These are phyloP conservation scores for Scolopax bukidnonensis DNA, from an alignment of 2,797 vertebrate species.

Conservation along the genomic window DNA sequence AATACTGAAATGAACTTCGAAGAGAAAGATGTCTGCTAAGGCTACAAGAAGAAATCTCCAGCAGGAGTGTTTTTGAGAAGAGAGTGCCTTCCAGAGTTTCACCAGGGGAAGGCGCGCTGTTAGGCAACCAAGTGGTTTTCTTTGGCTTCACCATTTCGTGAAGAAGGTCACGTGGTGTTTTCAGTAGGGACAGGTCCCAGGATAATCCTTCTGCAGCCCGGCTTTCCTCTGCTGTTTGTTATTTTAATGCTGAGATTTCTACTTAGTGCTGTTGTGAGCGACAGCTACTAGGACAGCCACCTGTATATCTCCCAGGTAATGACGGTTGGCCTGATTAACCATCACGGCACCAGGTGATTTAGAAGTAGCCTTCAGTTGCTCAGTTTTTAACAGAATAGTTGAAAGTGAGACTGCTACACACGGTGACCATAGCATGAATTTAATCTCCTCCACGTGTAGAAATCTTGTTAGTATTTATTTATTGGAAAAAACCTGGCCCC, in stretches of 20 bases:
- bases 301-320: background rate
- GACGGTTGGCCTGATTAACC: background rate
- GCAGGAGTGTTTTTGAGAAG: background rate
- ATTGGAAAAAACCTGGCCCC: background rate
- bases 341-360: rapidly evolving
- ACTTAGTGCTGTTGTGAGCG: background rate
- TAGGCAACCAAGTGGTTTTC: rapidly evolving
- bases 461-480: background rate
- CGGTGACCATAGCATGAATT: background rate
- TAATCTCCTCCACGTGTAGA: rapidly evolving
- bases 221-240: conserved; percentile 25
- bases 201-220: conserved; percentile 11
- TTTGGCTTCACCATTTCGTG: background rate
- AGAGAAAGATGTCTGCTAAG: background rate
- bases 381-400: background rate
- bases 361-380: background rate
- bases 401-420: background rate
- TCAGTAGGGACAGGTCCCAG: background rate
- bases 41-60: background rate
- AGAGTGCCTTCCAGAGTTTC: background rate
- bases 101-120: background rate
- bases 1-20: background rate
- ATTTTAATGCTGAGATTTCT: background rate
- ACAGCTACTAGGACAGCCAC: background rate
- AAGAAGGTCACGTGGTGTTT: background rate